These are phyloP conservation scores for Electrona antarctica DNA, from an alignment of 2,113 vertebrate genomes.

Conservation along the genomic window DNA sequence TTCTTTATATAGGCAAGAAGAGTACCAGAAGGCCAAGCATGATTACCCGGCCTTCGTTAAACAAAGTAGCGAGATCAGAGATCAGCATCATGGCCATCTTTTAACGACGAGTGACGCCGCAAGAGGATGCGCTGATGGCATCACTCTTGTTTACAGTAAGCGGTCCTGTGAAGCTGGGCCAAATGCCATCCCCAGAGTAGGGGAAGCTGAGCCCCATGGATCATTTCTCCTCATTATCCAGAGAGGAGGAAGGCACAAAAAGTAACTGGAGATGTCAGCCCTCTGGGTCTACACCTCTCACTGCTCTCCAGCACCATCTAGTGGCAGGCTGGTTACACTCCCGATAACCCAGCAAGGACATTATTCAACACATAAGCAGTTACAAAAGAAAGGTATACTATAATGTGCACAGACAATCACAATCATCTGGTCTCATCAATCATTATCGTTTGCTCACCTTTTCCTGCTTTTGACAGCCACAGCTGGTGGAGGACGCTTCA, in stretches of 20 bases:
- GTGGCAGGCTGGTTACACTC: slow-evolving; percentile 42
- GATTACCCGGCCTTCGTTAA: slow-evolving; percentile 6
- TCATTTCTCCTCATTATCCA: slow-evolving; percentile 67
- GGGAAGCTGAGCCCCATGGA: slow-evolving; percentile 57
- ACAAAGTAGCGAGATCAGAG: not conserved
- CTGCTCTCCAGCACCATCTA: slow-evolving; percentile 64
- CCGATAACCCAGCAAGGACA: not conserved
- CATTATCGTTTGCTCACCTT: slow-evolving; percentile 47
- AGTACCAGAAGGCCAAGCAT: not conserved
- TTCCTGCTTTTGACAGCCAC: slow-evolving; percentile 60
- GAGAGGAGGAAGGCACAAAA: slow-evolving; percentile 45
- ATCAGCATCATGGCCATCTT: slow-evolving; percentile 27
- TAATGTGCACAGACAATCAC: no score
- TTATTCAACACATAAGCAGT: not conserved
- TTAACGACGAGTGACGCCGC: slow-evolving; percentile 4
- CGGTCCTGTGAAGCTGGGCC: slow-evolving; percentile 53
- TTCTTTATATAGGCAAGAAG: not conserved
- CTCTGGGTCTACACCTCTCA: slow-evolving; percentile 7
- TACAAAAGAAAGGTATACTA: not conserved
- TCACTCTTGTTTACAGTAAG: slow-evolving; percentile 62
- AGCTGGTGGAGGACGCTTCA: slow-evolving; percentile 79
- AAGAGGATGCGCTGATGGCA: slow-evolving; percentile 46
- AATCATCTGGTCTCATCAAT: not conserved
- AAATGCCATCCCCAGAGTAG: slow-evolving; percentile 54
- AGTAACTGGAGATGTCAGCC: slow-evolving; percentile 25